These are phyloP conservation scores for Cheirogaleus medius DNA, from an alignment of 2,113 vertebrate species.

Conservation along the genomic window DNA sequence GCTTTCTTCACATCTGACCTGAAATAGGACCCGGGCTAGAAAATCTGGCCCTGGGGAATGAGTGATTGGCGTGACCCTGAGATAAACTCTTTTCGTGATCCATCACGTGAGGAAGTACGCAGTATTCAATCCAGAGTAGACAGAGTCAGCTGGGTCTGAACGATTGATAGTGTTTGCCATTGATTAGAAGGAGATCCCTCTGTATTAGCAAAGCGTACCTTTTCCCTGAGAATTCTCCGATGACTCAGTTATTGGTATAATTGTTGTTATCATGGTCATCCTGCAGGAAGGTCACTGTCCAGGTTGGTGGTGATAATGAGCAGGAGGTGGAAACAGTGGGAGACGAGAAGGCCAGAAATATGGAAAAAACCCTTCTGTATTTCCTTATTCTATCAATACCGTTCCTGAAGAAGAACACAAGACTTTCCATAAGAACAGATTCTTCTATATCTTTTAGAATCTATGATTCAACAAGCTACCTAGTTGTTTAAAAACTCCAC, in stretches of 20 bases:
- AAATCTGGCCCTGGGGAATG: neutral
- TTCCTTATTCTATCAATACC: neutral
- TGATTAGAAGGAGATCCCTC: neutral
- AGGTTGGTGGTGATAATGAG: neutral
- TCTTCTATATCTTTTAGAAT: constrained; percentile 9
- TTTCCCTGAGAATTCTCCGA: neutral
- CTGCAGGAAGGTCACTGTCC: neutral
- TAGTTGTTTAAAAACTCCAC: neutral
- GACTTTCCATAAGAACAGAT: neutral
- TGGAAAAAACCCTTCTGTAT: neutral
- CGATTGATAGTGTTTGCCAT: neutral
- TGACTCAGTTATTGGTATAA: neutral
- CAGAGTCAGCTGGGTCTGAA: neutral
- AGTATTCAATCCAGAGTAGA: neutral
- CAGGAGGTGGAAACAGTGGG: neutral
- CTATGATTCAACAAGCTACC: neutral
- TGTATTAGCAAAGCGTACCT: neutral
- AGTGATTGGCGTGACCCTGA: neutral
- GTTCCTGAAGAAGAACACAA: neutral
- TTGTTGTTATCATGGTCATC: neutral
- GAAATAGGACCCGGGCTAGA: neutral
- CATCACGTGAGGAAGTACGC: neutral
- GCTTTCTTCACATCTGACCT: constrained; percentile 6
- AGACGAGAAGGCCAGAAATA: neutral
- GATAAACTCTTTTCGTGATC: neutral